Evolutionary conservation across 2,888 invertebrate genomes (phyloP).

Genomic region (Hipparchia sbordonii): DNA sequence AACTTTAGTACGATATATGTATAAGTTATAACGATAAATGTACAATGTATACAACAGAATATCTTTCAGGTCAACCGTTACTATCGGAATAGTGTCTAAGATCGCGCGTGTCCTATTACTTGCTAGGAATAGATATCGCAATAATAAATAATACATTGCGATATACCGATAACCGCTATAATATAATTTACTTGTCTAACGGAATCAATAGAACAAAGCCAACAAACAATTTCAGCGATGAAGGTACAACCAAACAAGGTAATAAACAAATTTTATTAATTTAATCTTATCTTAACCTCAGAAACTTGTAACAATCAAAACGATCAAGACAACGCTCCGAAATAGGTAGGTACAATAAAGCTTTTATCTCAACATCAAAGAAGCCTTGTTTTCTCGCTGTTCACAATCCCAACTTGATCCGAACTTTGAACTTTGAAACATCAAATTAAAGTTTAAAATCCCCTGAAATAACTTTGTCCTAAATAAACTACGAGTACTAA

Average conservation of each 20-base stretch:
- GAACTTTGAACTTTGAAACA: conserved; percentile 29
- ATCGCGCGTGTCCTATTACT: too few relatives aligned
- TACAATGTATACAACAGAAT: too few relatives aligned
- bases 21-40: too few relatives aligned
- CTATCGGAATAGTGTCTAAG: too few relatives aligned
- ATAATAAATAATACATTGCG: too few relatives aligned
- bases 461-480: conserved; percentile 27
- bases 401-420: conserved; percentile 17
- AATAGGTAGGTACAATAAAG: background rate
- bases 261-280: background rate
- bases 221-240: background rate
- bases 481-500: conserved; percentile 19
- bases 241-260: background rate
- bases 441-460: conserved; percentile 37
- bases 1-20: too few relatives aligned
- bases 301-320: conserved; percentile 10
- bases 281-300: background rate
- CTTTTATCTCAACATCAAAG: conserved; percentile 25
- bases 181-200: too few relatives aligned
- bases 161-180: too few relatives aligned
- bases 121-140: too few relatives aligned
- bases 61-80: too few relatives aligned
- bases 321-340: background rate
- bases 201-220: background rate
- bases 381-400: conserved; percentile 15